Evolutionary conservation across 1,140 invertebrate species (phyloP), one percentile per base, ranked within the genome.

Genomic region (Apolygus lucorum): DNA sequence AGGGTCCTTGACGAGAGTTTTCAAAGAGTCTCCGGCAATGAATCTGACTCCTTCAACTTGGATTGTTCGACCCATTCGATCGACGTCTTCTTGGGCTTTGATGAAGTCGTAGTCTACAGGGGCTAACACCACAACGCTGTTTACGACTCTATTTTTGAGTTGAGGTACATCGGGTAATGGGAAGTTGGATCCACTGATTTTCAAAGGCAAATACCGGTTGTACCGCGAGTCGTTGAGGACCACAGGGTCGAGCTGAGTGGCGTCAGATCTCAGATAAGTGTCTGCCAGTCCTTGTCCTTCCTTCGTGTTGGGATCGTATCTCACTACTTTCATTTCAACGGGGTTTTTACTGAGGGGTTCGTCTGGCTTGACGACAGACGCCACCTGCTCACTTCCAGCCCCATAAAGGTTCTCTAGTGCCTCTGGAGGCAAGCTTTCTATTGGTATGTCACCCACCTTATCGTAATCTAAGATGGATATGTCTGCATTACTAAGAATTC

Each of bases 391-490:
- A 63, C 75, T 76, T 28, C 89, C 90, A 13, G 88, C 88, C 21
- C 87, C 85, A 74, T 90, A 91, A 76, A 92, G 90, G 76, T 92
- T 90, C 24, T 89, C 89, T 67, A 93, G 77, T 68, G 92, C 90
- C 76, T 92, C 90, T 13, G 90, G 90, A n/a, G 90, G 90, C 63
- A 93, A 78, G 71, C 88, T 90, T 72, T 92, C 90, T 59, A 92
- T 82, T 8, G 90, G 85, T 69, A 90, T 92, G 74, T 91, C 90
- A n/a, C 90, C 90, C 29, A 92, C 86, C 81, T 93, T 93, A 75
- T 92, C 90, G 72, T 91, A 92, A 78, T 92, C 89, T 29, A 92
- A 79, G 26, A 93, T 85, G 71, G 91, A 91, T 68, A 93, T 92
- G 74, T 93, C 89, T 26, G 91, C 90, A 75, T 93, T 91, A 72